Percentiles rank a stretch among this genome's conserved stretches.
Conservation (phyloP, 1,140 invertebrate species). For the Cotesia typhae region DNA sequence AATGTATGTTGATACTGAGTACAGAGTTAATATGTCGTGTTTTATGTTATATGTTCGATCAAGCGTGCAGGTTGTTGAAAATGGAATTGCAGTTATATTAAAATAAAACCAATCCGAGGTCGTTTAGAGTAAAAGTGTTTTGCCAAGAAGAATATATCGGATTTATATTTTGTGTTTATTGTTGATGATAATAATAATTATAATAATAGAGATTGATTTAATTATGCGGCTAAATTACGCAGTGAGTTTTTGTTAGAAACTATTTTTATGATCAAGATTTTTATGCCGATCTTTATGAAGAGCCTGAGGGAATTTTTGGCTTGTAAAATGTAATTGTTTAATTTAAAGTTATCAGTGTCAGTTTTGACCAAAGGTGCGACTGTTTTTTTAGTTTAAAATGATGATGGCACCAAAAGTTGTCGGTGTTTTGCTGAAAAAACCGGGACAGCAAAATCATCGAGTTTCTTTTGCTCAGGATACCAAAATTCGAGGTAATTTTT, state of each 20-base stretch:
- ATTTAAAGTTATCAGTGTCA: no score
- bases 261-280: no score
- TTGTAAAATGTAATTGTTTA: no score
- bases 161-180: neutral
- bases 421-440: constrained; percentile 62
- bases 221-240: no score
- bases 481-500: constrained; percentile 57
- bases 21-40: neutral
- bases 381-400: constrained; percentile 45
- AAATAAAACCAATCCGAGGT: constrained; percentile 10
- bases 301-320: no score
- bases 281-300: no score
- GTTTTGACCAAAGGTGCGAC: neutral
- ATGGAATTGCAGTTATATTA: constrained; percentile 10
- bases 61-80: constrained; percentile 18
- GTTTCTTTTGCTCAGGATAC: constrained; percentile 58
- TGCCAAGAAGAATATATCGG: neutral
- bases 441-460: constrained; percentile 53
- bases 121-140: constrained; percentile 6
- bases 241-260: no score
- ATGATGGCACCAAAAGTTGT: constrained; percentile 63
- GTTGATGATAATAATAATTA: neutral
- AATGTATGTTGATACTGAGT: neutral
- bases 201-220: no score
- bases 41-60: constrained; percentile 1